Conservation (phyloP, 2,113 vertebrate genomes). For the Brachirus orientalis region DNA sequence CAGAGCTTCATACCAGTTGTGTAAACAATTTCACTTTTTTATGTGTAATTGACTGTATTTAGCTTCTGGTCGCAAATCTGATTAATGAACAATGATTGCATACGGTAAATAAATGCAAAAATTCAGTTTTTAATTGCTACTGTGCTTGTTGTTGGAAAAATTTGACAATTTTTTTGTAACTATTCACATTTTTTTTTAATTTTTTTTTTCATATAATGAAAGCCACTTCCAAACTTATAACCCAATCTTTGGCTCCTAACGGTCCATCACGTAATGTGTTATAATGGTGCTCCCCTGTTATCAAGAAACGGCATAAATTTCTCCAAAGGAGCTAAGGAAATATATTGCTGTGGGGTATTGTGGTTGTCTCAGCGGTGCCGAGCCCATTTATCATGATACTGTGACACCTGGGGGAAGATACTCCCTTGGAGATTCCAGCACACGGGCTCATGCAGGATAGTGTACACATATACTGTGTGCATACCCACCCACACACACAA, state of each 20-base stretch:
- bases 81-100: neutral
- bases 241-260: constrained; percentile 44
- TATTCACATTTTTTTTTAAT: constrained; percentile 4
- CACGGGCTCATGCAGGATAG: constrained; percentile 41
- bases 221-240: constrained; percentile 29
- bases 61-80: neutral
- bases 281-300: constrained; percentile 68
- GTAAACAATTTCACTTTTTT: neutral
- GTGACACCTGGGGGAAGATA: constrained; percentile 70
- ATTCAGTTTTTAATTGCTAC: neutral
- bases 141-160: neutral
- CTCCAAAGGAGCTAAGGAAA: constrained; percentile 76
- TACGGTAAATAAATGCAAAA: neutral
- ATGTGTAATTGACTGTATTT: neutral
- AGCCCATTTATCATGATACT: constrained; percentile 76
- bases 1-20: neutral
- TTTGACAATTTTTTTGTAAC: neutral
- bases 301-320: constrained; percentile 70
- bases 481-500: constrained; percentile 13
- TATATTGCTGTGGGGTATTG: constrained; percentile 76
- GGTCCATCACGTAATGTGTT: constrained; percentile 63
- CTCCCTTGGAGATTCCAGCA: constrained; percentile 56
- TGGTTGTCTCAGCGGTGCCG: constrained; percentile 67
- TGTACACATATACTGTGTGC: neutral
- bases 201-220: constrained; percentile 36